A percentile compares a stretch with the other conserved stretches of the same genome.
phyloP scores from a whole-genome alignment of 2,888 invertebrate species.

The Thereva unica region DNA sequence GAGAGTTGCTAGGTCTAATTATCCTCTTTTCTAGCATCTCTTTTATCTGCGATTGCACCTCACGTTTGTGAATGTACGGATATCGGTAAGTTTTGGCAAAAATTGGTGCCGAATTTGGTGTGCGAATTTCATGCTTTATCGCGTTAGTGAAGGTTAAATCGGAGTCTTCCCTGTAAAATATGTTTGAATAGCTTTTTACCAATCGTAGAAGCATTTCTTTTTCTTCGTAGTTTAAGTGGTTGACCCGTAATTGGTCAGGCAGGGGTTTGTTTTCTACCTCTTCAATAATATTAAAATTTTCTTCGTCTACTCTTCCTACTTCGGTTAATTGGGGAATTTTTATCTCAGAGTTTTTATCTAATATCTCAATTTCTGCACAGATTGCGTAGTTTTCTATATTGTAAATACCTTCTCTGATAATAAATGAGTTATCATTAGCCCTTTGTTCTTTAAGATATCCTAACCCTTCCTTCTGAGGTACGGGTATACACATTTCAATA shows the following conservation, averaged over 20 bases:
- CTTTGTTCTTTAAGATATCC: not conserved
- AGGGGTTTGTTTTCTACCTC: not conserved
- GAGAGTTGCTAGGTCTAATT: too few relatives aligned
- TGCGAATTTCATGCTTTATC: too few relatives aligned
- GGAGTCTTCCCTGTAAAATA: constrained; percentile 4
- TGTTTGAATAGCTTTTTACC: not conserved
- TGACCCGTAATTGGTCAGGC: not conserved
- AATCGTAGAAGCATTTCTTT: not conserved
- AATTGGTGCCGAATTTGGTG: too few relatives aligned
- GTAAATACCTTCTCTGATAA: constrained; percentile 2
- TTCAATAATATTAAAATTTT: constrained; percentile 11
- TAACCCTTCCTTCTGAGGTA: not conserved
- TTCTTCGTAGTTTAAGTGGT: constrained; percentile 1
- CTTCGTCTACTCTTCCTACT: not conserved
- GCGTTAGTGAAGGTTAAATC: constrained; percentile 5
- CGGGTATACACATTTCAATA: not conserved
- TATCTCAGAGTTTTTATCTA: not conserved
- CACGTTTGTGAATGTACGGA: too few relatives aligned
- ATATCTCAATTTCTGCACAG: not conserved
- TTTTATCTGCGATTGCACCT: too few relatives aligned
- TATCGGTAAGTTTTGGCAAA: too few relatives aligned
- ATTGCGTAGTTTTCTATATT: not conserved
- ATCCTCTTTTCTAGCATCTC: too few relatives aligned
- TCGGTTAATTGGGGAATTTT: not conserved
- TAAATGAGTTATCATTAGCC: not conserved